Base-by-base conservation (phyloP, 2,797 vertebrate genomes). In the Sebastiscus albofasciatus region DNA sequence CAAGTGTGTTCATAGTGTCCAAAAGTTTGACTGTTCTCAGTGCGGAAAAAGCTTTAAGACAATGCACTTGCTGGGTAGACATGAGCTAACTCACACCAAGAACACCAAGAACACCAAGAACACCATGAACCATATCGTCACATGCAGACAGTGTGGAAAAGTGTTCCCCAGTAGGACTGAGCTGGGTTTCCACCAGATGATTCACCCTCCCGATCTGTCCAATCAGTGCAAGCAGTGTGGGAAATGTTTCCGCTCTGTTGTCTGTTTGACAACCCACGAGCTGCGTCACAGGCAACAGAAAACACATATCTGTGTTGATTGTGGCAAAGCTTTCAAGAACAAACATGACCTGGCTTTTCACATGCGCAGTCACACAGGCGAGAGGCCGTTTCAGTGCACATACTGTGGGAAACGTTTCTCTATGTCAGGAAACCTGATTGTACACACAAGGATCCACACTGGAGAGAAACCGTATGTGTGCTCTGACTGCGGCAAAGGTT, bases 351-450 rank as follows among this genome's bases (percentile, higher is more conserved):
- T 92, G 71, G 86, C 46, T 18, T 61, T 89, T 14, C 90, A 93
- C 82, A 91, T 83, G 83, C 86, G 88, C 8, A 91, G 80, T 27
- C 90, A 93, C 81, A 92, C 91, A 0, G 92, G 90, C 0, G 91
- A 93, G 84, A 88, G 78, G 75, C 90, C 90, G 0, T 93, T 84
- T 22, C 82, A 92, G 77, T 93, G 90, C 77, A 90, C 85, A 0
- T 87, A 91, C 58, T 93, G 90, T 2, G 84, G 82, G 13, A 93
- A 90, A 26, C 68, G 85, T 2, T 92, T 93, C 80, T 88, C 89
- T 0, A 75, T 83, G 72, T 86, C 80, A 0, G 90, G 90, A 58
- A 91, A 90, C 68, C 74, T 92, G 55, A 92, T 83, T n/a, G 64
- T 93, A 49, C 90, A 93, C 77, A 4, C 86, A 33, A 66, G 92